Percentiles rank a stretch among this genome's conserved stretches.
These are phyloP conservation scores for Glareola pratincola DNA, from an alignment of 2,113 vertebrate species.

Conservation along the genomic window DNA sequence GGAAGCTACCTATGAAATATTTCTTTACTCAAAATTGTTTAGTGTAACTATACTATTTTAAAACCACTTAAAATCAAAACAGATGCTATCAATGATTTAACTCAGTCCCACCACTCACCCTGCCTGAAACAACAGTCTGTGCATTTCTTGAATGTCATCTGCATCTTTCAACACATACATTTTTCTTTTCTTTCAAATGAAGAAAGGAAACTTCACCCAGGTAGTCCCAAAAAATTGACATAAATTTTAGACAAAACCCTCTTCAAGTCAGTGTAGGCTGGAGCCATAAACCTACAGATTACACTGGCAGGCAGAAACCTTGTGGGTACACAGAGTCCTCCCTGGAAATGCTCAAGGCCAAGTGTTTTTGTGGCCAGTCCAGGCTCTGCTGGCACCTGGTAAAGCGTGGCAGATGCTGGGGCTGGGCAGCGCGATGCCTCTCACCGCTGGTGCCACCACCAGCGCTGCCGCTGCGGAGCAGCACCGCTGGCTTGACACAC, in stretches of 20 bases:
- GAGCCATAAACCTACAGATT: background rate
- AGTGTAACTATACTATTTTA: background rate
- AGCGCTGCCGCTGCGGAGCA: background rate
- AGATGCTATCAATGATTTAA: background rate
- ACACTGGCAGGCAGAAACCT: background rate
- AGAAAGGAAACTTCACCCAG: background rate
- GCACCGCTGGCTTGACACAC: background rate
- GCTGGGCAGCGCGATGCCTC: fast-evolving
- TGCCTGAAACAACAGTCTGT: background rate
- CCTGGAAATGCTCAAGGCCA: background rate
- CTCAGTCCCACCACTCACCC: background rate
- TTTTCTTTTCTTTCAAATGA: background rate
- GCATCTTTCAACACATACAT: background rate
- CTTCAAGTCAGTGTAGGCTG: background rate
- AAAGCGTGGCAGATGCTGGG: fast-evolving
- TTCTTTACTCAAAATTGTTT: background rate
- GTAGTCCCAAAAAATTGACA: background rate
- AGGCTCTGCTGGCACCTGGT: background rate
- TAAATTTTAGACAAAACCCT: background rate
- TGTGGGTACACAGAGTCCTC: background rate
- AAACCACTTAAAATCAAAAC: background rate
- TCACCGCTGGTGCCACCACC: background rate
- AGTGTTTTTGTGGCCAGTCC: background rate
- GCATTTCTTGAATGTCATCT: background rate
- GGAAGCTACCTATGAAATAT: background rate